Evolutionary conservation across 2,797 vertebrate genomes (phyloP).

Genomic region (Triplophysa bombifrons): DNA sequence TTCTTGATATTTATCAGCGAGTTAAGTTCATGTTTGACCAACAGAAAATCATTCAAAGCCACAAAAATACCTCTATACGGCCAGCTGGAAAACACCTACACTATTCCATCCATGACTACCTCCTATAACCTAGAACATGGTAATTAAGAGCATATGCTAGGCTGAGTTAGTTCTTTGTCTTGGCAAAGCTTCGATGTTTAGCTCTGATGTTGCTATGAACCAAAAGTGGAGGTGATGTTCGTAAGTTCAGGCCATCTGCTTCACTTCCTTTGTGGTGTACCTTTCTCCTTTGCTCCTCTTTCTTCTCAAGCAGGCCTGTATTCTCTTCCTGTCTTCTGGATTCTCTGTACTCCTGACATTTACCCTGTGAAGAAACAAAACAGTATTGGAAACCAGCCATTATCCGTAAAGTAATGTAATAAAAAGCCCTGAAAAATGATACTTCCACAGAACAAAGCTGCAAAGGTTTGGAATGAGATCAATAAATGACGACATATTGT

Average conservation of each 20-base stretch:
- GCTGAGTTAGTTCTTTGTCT: conserved; percentile 22
- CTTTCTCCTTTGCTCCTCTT: conserved; percentile 73
- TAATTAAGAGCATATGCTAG: conserved; percentile 48
- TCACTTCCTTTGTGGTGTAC: conserved; percentile 58
- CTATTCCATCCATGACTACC: conserved; percentile 38
- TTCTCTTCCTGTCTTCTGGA: conserved; percentile 67
- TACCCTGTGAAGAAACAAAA: conserved; percentile 61
- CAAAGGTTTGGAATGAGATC: background rate
- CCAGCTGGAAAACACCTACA: conserved; percentile 43
- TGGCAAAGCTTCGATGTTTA: conserved; percentile 33
- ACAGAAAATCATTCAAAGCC: conserved; percentile 37
- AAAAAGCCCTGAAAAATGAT: background rate
- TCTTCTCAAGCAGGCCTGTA: conserved; percentile 67
- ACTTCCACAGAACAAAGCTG: background rate
- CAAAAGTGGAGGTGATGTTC: conserved; percentile 16
- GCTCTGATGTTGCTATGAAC: conserved; percentile 15
- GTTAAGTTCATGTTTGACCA: conserved; percentile 29
- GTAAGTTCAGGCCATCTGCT: conserved; percentile 13
- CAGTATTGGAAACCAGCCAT: background rate
- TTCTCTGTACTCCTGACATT: conserved; percentile 61
- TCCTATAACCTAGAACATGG: conserved; percentile 38
- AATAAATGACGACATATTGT: background rate
- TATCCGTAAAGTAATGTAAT: background rate
- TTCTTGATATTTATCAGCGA: conserved; percentile 39
- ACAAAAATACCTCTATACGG: conserved; percentile 34